A percentile compares a stretch with the other conserved stretches of the same genome.
Conservation (phyloP, 2,888 invertebrate species). For the Junonia oenone region DNA sequence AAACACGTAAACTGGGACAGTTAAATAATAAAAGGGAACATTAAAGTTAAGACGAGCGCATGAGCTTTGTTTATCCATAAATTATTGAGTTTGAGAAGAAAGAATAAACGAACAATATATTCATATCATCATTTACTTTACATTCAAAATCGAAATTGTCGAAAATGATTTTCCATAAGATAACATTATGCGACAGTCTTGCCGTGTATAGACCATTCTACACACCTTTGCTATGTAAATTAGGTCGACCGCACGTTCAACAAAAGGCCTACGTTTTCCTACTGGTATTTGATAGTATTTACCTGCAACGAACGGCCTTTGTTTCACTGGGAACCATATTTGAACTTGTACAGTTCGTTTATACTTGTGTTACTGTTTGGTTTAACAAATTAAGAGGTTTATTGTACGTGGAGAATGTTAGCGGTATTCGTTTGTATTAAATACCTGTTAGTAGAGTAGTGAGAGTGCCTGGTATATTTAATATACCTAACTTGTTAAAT, state of each 20-base stretch:
- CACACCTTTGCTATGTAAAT: slow-evolving; percentile 24
- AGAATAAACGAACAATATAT: too few relatives aligned
- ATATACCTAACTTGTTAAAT: too few relatives aligned
- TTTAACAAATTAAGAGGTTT: neutral
- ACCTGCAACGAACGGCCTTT: slow-evolving; percentile 20
- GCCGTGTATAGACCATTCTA: slow-evolving; percentile 6
- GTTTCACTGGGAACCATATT: slow-evolving; percentile 13
- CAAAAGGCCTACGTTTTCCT: slow-evolving; percentile 22
- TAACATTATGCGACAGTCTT: neutral
- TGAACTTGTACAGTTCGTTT: slow-evolving; percentile 11
- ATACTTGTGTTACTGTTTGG: neutral
- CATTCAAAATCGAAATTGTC: too few relatives aligned
- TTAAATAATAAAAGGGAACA: too few relatives aligned
- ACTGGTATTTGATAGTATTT: slow-evolving; percentile 26
- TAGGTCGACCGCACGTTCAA: slow-evolving; percentile 17
- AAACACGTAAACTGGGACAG: too few relatives aligned
- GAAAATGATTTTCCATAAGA: neutral
- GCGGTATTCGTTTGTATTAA: neutral
- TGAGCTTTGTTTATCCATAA: too few relatives aligned
- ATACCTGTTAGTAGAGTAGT: too few relatives aligned
- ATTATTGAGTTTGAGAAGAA: too few relatives aligned
- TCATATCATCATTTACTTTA: too few relatives aligned
- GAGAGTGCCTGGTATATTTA: too few relatives aligned
- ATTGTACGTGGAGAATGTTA: neutral
- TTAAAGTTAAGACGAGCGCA: too few relatives aligned